A percentile compares a stretch with the other conserved stretches of the same genome.
Conservation (phyloP, 1,140 invertebrate genomes). For the Bradynema listronoti region DNA sequence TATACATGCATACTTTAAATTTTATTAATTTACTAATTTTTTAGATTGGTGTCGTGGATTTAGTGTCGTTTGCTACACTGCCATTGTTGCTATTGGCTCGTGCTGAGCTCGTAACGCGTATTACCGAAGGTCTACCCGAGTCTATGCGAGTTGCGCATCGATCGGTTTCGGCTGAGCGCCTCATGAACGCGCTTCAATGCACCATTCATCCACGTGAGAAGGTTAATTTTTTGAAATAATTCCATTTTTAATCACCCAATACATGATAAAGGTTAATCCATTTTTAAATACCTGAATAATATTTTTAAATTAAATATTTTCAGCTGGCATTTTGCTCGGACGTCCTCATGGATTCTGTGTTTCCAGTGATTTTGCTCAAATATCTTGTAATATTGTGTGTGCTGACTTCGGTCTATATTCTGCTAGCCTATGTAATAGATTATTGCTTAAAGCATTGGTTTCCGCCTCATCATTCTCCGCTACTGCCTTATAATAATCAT, state of each 20-base stretch:
- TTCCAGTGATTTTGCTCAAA: slow-evolving; percentile 47
- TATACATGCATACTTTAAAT: background rate
- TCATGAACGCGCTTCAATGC: slow-evolving; percentile 41
- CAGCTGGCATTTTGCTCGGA: slow-evolving; percentile 42
- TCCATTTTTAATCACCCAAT: too few relatives aligned
- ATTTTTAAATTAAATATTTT: slow-evolving; percentile 5
- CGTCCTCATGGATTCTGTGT: slow-evolving; percentile 39
- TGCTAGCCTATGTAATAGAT: slow-evolving; percentile 50
- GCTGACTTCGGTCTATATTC: slow-evolving; percentile 45
- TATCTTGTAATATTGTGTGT: slow-evolving; percentile 47
- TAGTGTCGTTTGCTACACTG: slow-evolving; percentile 32
- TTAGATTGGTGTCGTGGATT: slow-evolving; percentile 31
- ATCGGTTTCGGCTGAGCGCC: slow-evolving; percentile 27
- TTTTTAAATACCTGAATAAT: background rate
- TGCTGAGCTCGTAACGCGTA: slow-evolving; percentile 19
- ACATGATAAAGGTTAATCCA: too few relatives aligned
- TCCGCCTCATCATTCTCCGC: slow-evolving; percentile 14
- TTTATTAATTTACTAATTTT: slow-evolving; percentile 4
- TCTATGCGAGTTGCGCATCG: slow-evolving; percentile 28
- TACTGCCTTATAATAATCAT: too few relatives aligned
- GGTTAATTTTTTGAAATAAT: slow-evolving; percentile 21
- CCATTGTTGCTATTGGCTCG: slow-evolving; percentile 26
- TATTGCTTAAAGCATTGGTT: slow-evolving; percentile 37
- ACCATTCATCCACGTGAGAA: slow-evolving; percentile 40
- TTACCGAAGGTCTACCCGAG: slow-evolving; percentile 9